Base-by-base conservation (phyloP, 1,140 invertebrate species). In the Danaus melanippus region DNA sequence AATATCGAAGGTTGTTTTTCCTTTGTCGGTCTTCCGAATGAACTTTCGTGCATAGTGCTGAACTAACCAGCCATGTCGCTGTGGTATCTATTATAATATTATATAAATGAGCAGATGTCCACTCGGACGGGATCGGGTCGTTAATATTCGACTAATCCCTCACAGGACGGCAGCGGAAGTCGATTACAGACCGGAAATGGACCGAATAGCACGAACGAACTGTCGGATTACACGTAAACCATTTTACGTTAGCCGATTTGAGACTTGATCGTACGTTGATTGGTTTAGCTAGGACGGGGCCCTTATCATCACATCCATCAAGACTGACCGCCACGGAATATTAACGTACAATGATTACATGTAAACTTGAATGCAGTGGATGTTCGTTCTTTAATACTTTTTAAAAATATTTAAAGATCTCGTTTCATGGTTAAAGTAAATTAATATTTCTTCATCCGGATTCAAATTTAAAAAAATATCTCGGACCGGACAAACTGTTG, bases 161-260 rank as follows among this genome's bases (percentile, higher is more conserved):
- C 49, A 50, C 53, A 54, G 50, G 50, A 11, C 54, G 59, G 59
- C 56, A 62, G 55, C 57, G 59, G 59, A 61, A 62, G 55, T 62
- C 32, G 54, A 50, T 59, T 59, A 53, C 42, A 42, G 57, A 46
- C n/a, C 51, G 57, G 57, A 59, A 59, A 59, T 59, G 57, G 57
- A 15, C 46, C 46, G 50, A 42, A 53, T 54, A 21, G 49, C 42
- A 32, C 21, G 46, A 50, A 49, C 60, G 50, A 57, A 62, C 55
- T 56, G 49, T 39, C 32, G 50, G 53, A 57, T 57, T 53, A 57
- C 60, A 53, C 42, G 47, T 57, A 50, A 62, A 62, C 46, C 60
- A 50, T 57, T 57, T 57, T 46, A 56, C 55, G 59, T 57, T 57
- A 53, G 46, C 50, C 46, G 59, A 61, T 58, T 58, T 47, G 46